A percentile compares a stretch with the other conserved stretches of the same genome.
These are phyloP conservation scores for Caenorhabditis sp. DNA, from an alignment of 2,888 invertebrate species.

Conservation along the genomic window DNA sequence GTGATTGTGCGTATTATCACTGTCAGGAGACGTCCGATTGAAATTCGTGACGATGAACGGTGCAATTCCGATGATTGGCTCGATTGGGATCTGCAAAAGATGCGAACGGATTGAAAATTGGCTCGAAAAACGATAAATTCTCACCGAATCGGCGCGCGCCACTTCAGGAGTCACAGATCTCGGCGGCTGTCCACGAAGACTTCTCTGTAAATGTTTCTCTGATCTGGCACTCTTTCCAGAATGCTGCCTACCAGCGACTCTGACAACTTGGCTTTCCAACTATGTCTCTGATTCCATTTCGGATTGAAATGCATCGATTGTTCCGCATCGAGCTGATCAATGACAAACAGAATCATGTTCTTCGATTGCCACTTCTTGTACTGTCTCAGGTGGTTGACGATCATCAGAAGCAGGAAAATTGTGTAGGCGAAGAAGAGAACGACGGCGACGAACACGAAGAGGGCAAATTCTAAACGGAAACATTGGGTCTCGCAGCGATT, in stretches of 20 bases:
- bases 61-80: constrained; percentile 47
- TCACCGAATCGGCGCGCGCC: constrained; percentile 34
- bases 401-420: constrained; percentile 36
- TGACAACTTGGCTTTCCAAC: not conserved
- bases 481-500: no score
- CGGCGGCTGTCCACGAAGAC: constrained; percentile 21
- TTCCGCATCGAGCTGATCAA: constrained; percentile 67
- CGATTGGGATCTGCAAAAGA: constrained; percentile 41
- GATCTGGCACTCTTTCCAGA: not conserved
- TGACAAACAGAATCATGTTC: constrained; percentile 57
- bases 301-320: constrained; percentile 63
- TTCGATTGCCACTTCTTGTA: constrained; percentile 61
- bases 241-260: not conserved
- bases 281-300: constrained; percentile 23
- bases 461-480: constrained; percentile 55
- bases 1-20: constrained; percentile 56
- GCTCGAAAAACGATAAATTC: not conserved
- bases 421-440: constrained; percentile 55
- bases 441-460: constrained; percentile 49
- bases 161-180: constrained; percentile 36
- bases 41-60: constrained; percentile 44
- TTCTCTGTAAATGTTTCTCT: constrained; percentile 14
- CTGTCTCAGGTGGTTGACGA: constrained; percentile 32
- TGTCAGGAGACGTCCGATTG: constrained; percentile 51
- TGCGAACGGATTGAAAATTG: not conserved